A percentile compares a stretch with the other conserved stretches of the same genome.
phyloP scores from a whole-genome alignment of 1,140 invertebrate species.

The Theocolax elegans region DNA sequence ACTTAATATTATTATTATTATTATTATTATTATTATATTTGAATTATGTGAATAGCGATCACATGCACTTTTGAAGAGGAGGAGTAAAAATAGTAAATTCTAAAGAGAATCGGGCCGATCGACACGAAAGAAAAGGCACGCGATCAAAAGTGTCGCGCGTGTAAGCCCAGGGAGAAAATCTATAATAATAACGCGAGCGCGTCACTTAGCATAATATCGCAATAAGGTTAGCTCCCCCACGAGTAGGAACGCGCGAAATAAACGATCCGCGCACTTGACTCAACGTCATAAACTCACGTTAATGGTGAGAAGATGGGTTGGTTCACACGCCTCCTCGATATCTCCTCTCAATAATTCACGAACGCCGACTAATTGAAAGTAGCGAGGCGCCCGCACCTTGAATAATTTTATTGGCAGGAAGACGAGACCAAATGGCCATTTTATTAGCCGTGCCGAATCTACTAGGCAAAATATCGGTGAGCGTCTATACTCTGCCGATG shows the following conservation, averaged over 20 bases:
- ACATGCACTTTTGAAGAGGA: too few species aligned
- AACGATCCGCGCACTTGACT: constrained; percentile 31
- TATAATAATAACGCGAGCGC: constrained; percentile 3
- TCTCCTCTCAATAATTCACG: constrained; percentile 34
- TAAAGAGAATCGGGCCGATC: too few species aligned
- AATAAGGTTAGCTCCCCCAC: constrained; percentile 7
- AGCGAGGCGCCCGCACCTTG: constrained; percentile 28
- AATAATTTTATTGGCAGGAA: constrained; percentile 44
- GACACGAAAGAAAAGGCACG: too few species aligned
- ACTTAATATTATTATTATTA: too few species aligned
- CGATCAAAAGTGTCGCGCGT: too few species aligned
- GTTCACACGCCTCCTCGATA: constrained; percentile 42
- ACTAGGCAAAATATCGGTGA: neutral
- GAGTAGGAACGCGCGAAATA: constrained; percentile 6
- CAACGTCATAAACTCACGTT: constrained; percentile 14
- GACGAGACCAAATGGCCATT: constrained; percentile 7
- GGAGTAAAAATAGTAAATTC: too few species aligned
- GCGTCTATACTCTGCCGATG: too few species aligned
- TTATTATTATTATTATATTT: too few species aligned
- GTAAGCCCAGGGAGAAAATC: too few species aligned
- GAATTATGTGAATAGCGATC: too few species aligned
- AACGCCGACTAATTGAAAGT: constrained; percentile 21
- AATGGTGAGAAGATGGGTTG: constrained; percentile 41
- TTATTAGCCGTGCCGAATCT: constrained; percentile 39
- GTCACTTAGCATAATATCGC: constrained; percentile 38